These are phyloP conservation scores for Patella ulyssiponensis DNA, from an alignment of 2,888 invertebrate species.

Conservation along the genomic window DNA sequence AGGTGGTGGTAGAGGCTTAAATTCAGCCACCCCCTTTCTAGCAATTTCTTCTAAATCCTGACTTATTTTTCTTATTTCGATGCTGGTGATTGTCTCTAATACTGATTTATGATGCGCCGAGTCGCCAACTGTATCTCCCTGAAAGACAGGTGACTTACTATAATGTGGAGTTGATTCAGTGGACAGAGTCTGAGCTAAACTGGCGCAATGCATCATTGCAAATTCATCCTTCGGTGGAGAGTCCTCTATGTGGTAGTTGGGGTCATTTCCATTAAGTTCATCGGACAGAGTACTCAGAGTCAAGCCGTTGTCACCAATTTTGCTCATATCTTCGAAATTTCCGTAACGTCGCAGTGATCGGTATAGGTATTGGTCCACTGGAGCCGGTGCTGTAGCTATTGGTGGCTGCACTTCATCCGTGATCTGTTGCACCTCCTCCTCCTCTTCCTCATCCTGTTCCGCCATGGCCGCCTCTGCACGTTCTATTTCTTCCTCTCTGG, in stretches of 20 bases:
- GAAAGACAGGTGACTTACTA: not conserved
- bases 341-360: slow-evolving; percentile 59
- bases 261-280: slow-evolving; percentile 10
- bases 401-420: not conserved
- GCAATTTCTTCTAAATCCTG: slow-evolving; percentile 44
- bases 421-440: slow-evolving; percentile 25
- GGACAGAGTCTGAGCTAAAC: slow-evolving; percentile 18
- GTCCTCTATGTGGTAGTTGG: slow-evolving; percentile 11
- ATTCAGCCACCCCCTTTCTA: slow-evolving; percentile 34
- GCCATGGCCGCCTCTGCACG: not conserved
- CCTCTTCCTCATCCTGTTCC: slow-evolving; percentile 46
- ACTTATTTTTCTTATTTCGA: slow-evolving; percentile 42
- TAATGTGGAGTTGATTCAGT: not conserved
- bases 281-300: not conserved
- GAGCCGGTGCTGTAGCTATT: not conserved
- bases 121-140: not conserved
- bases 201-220: slow-evolving; percentile 18
- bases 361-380: slow-evolving; percentile 18
- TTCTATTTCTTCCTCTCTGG: slow-evolving; percentile 43
- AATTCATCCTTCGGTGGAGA: slow-evolving; percentile 21
- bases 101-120: slow-evolving; percentile 18
- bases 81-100: slow-evolving; percentile 36
- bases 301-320: slow-evolving; percentile 43
- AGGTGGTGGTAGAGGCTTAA: slow-evolving; percentile 45
- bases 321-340: slow-evolving; percentile 66